Evolutionary conservation across 2,797 vertebrate species (phyloP).

Genomic region (Acropternis orthonyx): DNA sequence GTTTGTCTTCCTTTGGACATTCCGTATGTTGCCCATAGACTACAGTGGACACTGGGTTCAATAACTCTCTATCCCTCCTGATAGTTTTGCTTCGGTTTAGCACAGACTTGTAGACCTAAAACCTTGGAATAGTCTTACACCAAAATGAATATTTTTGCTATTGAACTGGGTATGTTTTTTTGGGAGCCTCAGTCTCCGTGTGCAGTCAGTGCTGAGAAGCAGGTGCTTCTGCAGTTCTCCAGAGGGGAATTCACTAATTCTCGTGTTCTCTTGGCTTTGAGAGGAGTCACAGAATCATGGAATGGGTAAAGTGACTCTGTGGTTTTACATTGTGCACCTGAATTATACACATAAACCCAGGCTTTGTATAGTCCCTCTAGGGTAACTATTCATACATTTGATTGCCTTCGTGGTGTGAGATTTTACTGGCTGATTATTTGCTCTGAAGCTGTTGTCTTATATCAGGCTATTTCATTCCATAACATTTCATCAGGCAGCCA

Average conservation of each 20-base stretch:
- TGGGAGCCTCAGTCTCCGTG: background rate
- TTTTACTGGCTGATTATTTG: background rate
- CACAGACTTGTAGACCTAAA: background rate
- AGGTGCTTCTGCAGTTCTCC: background rate
- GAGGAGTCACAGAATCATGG: background rate
- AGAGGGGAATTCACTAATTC: background rate
- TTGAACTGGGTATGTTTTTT: background rate
- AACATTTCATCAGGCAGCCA: background rate
- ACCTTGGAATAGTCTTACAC: background rate
- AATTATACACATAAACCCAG: background rate
- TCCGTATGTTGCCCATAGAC: background rate
- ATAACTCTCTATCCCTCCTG: background rate
- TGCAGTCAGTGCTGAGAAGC: background rate
- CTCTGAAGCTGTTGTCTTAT: background rate
- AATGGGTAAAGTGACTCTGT: background rate
- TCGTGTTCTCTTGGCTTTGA: background rate
- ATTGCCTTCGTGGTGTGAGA: background rate
- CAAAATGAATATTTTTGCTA: background rate
- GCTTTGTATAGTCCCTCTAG: background rate
- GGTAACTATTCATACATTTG: background rate
- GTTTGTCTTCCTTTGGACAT: background rate
- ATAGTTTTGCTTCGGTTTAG: background rate
- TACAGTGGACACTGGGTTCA: background rate
- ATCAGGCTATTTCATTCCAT: background rate
- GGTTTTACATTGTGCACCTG: background rate